A percentile compares a stretch with the other conserved stretches of the same genome.
Evolutionary conservation across 2,888 invertebrate genomes (phyloP).

Genomic region (Drosophila yooni): DNA sequence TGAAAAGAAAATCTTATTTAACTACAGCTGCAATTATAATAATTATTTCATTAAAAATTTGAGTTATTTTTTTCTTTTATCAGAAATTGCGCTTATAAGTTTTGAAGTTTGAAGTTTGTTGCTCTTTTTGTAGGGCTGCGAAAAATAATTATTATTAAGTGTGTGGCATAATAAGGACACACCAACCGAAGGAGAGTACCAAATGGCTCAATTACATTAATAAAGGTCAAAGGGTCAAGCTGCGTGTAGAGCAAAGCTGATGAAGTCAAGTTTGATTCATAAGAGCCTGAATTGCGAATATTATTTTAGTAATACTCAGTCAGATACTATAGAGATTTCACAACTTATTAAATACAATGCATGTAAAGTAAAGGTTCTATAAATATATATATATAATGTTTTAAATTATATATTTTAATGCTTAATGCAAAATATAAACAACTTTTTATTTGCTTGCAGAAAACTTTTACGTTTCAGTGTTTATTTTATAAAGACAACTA

Average conservation of each 20-base stretch:
- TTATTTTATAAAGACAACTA: too few relatives aligned
- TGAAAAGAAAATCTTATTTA: constrained; percentile 64
- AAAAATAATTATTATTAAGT: constrained; percentile 67
- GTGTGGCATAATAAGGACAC: constrained; percentile 25
- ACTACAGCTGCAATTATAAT: constrained; percentile 67
- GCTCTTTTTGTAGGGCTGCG: constrained; percentile 20
- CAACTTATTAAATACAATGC: neutral
- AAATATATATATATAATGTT: too few relatives aligned
- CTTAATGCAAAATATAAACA: too few relatives aligned
- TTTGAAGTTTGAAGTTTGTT: constrained; percentile 13
- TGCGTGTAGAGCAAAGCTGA: neutral
- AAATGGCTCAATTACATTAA: constrained; percentile 29
- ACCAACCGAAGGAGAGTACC: constrained; percentile 3
- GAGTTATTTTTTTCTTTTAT: constrained; percentile 32
- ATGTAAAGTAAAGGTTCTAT: too few relatives aligned
- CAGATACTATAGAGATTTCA: neutral
- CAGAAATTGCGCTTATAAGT: constrained; percentile 59
- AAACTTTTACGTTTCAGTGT: too few relatives aligned
- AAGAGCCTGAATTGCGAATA: neutral
- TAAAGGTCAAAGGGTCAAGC: constrained; percentile 48
- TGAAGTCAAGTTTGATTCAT: neutral
- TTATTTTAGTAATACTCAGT: neutral
- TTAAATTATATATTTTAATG: too few relatives aligned
- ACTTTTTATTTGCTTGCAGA: too few relatives aligned
- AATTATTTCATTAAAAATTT: constrained; percentile 74